Evolutionary conservation across 2,888 invertebrate genomes (phyloP).

Genomic region (Corbicula japonica): DNA sequence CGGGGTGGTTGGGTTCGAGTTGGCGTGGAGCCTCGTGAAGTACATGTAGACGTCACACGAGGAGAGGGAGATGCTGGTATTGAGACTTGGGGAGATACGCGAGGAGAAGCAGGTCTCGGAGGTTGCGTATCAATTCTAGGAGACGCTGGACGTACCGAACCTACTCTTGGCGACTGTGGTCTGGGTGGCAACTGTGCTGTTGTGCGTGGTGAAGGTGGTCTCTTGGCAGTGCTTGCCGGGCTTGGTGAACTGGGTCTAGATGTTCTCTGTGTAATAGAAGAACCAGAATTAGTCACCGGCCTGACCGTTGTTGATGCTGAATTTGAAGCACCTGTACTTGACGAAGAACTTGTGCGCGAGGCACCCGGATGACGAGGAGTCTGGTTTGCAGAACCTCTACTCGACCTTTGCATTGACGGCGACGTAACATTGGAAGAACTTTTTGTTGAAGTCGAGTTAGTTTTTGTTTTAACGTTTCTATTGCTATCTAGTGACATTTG

Average conservation of each 20-base stretch:
- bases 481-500: constrained; percentile 68
- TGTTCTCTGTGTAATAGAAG: background rate
- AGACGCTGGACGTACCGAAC: constrained; percentile 19
- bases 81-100: background rate
- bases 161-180: constrained; percentile 21
- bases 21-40: constrained; percentile 23
- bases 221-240: constrained; percentile 24
- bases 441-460: constrained; percentile 50
- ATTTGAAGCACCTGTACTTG: constrained; percentile 20
- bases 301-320: constrained; percentile 46
- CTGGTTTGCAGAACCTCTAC: constrained; percentile 25
- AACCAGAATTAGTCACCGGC: constrained; percentile 31
- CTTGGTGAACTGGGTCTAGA: constrained; percentile 43
- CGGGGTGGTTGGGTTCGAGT: constrained; percentile 28
- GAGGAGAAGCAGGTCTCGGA: constrained; percentile 35
- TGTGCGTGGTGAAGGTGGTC: constrained; percentile 50
- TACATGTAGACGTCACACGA: constrained; percentile 11
- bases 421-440: constrained; percentile 64
- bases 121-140: constrained; percentile 24
- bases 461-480: constrained; percentile 64
- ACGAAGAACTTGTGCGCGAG: constrained; percentile 40
- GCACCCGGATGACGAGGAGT: constrained; percentile 6
- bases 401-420: constrained; percentile 46
- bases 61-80: constrained; percentile 37
- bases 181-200: constrained; percentile 24